Conservation (phyloP, 2,888 invertebrate genomes). For the Bellardia bayeri region DNA sequence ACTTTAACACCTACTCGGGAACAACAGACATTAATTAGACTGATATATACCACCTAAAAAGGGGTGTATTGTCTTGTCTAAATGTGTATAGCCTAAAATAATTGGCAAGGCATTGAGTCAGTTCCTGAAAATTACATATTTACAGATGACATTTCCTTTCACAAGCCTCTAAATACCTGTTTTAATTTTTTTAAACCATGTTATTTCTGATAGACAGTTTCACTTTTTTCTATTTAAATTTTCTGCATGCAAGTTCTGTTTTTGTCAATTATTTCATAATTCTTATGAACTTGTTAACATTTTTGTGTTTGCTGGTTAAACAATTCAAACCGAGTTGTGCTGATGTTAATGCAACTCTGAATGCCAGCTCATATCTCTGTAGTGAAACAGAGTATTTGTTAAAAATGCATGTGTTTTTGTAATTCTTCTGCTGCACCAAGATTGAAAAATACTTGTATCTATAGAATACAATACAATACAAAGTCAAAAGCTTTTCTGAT, state of each 20-base stretch:
- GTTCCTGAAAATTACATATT: no score
- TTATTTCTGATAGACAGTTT: neutral
- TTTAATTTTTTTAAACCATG: neutral
- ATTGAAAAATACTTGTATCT: constrained; percentile 50
- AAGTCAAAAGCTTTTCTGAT: constrained; percentile 38
- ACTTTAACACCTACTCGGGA: no score
- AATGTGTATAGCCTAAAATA: no score
- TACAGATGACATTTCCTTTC: no score
- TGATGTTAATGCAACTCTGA: constrained; percentile 41
- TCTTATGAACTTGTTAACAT: constrained; percentile 72
- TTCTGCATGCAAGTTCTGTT: neutral
- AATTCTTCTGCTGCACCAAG: neutral
- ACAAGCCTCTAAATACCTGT: neutral
- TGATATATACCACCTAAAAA: no score
- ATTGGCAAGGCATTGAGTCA: no score
- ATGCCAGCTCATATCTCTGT: constrained; percentile 42
- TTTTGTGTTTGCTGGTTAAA: constrained; percentile 58
- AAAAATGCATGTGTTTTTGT: constrained; percentile 30
- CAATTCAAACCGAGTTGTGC: constrained; percentile 50
- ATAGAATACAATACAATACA: constrained; percentile 17
- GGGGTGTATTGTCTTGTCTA: no score
- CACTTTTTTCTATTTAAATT: neutral
- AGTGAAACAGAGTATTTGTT: constrained; percentile 21
- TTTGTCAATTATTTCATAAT: constrained; percentile 63
- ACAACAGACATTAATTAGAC: no score